phyloP scores from a whole-genome alignment of 2,888 invertebrate species.

The Sminthurides aquaticus region DNA sequence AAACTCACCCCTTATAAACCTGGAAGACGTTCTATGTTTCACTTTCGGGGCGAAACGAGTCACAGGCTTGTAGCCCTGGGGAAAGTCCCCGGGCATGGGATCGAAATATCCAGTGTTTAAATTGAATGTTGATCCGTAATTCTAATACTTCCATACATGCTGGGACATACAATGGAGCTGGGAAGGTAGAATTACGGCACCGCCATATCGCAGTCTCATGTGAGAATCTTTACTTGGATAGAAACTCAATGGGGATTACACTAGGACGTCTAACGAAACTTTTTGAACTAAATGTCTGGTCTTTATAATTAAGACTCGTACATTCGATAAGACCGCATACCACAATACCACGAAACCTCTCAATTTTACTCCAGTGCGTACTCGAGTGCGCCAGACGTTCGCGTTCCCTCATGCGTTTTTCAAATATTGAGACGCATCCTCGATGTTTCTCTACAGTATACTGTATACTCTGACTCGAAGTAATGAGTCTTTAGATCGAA shows the following conservation, averaged over 20 bases:
- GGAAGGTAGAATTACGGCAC: slow-evolving; percentile 31
- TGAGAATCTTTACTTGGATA: slow-evolving; percentile 29
- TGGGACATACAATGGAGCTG: slow-evolving; percentile 38
- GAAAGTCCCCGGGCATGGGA: slow-evolving; percentile 42
- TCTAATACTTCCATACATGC: slow-evolving; percentile 35
- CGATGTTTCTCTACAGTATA: no score
- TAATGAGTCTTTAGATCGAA: no score
- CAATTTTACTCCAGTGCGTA: no score
- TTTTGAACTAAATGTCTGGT: slow-evolving; percentile 27
- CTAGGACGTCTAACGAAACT: slow-evolving; percentile 27
- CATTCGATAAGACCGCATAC: no score
- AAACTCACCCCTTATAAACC: no score
- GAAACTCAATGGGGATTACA: slow-evolving; percentile 43
- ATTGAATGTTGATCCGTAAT: slow-evolving; percentile 25
- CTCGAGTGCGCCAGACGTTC: no score
- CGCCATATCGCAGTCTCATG: slow-evolving; percentile 42
- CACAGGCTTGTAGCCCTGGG: slow-evolving; percentile 29
- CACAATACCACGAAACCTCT: no score
- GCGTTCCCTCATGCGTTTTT: no score
- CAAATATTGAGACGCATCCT: no score
- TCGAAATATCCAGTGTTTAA: slow-evolving; percentile 38
- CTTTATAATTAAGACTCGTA: no score
- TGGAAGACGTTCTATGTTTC: slow-evolving; percentile 41
- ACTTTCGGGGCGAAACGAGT: slow-evolving; percentile 34
- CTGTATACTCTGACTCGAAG: no score